These are phyloP conservation scores for Crenichthys baileyi DNA, from an alignment of 2,797 vertebrate species.

Conservation along the genomic window DNA sequence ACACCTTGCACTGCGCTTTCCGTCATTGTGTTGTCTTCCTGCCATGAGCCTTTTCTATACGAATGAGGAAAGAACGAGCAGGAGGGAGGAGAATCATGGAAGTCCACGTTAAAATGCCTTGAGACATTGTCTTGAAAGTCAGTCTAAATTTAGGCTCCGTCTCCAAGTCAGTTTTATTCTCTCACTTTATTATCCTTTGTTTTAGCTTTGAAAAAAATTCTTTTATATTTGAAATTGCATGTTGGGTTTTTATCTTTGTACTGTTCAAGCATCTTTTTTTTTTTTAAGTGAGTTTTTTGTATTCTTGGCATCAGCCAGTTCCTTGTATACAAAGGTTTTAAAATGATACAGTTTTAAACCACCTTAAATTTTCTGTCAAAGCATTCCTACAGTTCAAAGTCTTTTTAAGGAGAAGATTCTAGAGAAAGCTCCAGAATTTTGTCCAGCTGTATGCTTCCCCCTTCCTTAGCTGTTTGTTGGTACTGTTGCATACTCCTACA, in stretches of 20 bases:
- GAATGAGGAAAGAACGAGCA: constrained; percentile 64
- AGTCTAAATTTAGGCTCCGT: constrained; percentile 57
- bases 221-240: background rate
- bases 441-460: background rate
- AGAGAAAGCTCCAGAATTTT: background rate
- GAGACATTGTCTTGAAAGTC: constrained; percentile 64
- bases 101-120: constrained; percentile 52
- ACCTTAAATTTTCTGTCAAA: background rate
- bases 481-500: background rate
- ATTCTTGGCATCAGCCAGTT: background rate
- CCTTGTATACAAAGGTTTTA: background rate
- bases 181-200: background rate
- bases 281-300: background rate
- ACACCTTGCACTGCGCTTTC: constrained; percentile 69
- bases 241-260: background rate
- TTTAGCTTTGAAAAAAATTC: constrained; percentile 14
- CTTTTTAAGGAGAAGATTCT: background rate
- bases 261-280: background rate
- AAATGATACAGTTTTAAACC: background rate
- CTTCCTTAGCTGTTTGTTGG: background rate
- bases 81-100: constrained; percentile 36
- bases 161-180: constrained; percentile 1
- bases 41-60: constrained; percentile 66
- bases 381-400: background rate
- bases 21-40: constrained; percentile 81